phyloP scores from a whole-genome alignment of 2,888 invertebrate genomes.

The Sarcophaga rosellei region DNA sequence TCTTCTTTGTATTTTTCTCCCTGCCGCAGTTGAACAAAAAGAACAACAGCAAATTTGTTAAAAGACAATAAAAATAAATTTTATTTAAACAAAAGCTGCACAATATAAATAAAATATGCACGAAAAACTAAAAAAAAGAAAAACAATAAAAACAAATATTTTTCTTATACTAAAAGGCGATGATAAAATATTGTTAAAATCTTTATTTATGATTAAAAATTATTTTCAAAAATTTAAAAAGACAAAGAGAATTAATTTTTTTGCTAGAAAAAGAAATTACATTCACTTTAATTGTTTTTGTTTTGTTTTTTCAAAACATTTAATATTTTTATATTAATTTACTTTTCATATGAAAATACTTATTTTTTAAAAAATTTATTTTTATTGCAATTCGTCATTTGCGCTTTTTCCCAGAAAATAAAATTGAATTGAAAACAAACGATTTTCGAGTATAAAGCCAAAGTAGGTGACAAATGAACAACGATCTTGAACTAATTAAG shows the following conservation, averaged over 20 bases:
- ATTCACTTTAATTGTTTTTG: background rate
- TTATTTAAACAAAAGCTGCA: background rate
- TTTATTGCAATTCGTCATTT: no score
- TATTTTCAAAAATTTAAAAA: background rate
- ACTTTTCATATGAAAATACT: no score
- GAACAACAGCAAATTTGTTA: conserved; percentile 18
- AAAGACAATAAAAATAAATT: conserved; percentile 23
- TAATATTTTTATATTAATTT: no score
- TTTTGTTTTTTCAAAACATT: background rate
- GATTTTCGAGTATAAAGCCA: no score
- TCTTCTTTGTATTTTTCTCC: background rate
- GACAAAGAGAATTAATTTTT: no score
- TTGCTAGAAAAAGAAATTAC: no score
- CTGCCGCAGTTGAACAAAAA: background rate
- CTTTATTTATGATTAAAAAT: conserved; percentile 17
- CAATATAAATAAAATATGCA: background rate
- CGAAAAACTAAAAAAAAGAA: background rate
- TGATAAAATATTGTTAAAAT: conserved; percentile 22
- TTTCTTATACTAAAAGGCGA: background rate
- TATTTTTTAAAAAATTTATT: background rate
- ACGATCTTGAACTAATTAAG: no score
- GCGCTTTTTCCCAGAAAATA: no score
- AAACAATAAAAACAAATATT: no score
- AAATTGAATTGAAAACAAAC: no score
- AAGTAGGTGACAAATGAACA: no score